Conservation (phyloP, 2,888 invertebrate genomes). For the Pachycephus smyrnensis region DNA sequence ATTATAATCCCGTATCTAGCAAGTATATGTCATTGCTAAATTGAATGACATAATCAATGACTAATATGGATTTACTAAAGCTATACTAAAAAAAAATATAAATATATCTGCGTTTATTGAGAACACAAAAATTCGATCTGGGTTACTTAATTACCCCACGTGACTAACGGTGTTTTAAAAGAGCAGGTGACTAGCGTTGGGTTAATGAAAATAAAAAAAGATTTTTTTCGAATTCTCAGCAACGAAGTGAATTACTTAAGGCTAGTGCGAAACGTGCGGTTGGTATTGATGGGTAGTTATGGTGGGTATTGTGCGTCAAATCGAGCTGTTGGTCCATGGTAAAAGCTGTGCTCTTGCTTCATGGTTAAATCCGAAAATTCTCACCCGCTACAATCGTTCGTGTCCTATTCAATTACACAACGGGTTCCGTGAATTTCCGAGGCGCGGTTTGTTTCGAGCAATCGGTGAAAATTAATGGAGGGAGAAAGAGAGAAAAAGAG, state of each 20-base stretch:
- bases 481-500: neutral
- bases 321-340: neutral
- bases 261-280: neutral
- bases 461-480: constrained; percentile 40
- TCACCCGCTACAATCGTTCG: constrained; percentile 32
- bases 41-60: too few relatives aligned
- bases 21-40: too few relatives aligned
- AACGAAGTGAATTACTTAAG: too few relatives aligned
- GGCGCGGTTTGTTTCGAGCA: constrained; percentile 30
- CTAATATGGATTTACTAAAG: too few relatives aligned
- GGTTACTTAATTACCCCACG: too few relatives aligned
- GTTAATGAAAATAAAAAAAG: neutral
- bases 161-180: too few relatives aligned
- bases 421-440: constrained; percentile 24
- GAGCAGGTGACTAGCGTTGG: too few relatives aligned
- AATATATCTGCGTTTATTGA: too few relatives aligned
- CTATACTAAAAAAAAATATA: too few relatives aligned
- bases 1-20: too few relatives aligned
- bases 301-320: neutral
- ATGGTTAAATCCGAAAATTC: constrained; percentile 30
- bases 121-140: too few relatives aligned
- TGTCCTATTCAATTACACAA: constrained; percentile 43
- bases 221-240: neutral
- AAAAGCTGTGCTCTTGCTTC: neutral
- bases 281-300: neutral